Percentiles rank a stretch among this genome's conserved stretches.
Evolutionary conservation across 92 coral and sea anemone species (phyloP).

Genomic region (Porites cylindrica): DNA sequence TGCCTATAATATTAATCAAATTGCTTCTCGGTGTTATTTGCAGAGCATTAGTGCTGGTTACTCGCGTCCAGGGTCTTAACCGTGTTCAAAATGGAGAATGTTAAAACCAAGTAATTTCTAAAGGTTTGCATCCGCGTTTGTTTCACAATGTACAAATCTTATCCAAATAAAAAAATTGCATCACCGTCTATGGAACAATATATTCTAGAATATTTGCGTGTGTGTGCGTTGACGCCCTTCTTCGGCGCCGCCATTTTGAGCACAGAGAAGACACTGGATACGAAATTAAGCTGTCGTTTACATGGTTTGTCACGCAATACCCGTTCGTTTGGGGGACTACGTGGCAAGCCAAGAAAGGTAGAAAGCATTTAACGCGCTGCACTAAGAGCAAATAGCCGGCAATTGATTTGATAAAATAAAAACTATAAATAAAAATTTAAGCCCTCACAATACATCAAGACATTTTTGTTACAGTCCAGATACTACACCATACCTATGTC

Average conservation of each 20-base stretch:
- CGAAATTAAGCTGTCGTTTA: neutral
- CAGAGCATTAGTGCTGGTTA: conserved; percentile 21
- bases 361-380: neutral
- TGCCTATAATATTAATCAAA: conserved; percentile 39
- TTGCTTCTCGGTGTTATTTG: conserved; percentile 11
- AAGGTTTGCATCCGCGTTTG: no score
- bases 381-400: neutral
- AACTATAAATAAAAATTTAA: neutral
- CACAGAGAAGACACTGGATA: no score
- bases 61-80: neutral
- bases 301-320: neutral
- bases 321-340: neutral
- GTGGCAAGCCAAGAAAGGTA: neutral
- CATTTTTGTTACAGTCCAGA: neutral
- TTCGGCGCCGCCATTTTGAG: no score
- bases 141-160: no score
- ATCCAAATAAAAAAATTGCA: no score
- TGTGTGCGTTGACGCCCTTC: no score
- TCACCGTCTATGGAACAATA: no score
- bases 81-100: no score
- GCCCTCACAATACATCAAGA: neutral
- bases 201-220: no score
- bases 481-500: neutral
- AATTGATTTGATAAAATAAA: neutral
- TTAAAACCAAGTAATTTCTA: no score